Evolutionary conservation across 2,888 invertebrate genomes (phyloP).

Genomic region (Xestoiulus laeticollis): DNA sequence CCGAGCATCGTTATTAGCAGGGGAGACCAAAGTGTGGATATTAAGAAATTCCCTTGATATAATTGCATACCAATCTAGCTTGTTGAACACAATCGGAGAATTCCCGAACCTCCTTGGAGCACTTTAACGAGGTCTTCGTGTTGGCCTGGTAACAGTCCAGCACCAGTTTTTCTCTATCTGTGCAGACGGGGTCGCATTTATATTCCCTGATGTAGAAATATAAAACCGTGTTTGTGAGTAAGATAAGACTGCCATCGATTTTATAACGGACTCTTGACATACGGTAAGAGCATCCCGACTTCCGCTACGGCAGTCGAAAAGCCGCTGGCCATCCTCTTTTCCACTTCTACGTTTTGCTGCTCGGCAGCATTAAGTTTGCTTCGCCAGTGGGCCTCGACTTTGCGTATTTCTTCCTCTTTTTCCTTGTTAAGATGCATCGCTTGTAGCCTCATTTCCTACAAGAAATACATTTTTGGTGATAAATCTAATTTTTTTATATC

Average conservation of each 20-base stretch:
- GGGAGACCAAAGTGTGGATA: not conserved
- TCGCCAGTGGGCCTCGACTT: constrained; percentile 40
- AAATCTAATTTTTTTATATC: not conserved
- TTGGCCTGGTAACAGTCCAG: constrained; percentile 43
- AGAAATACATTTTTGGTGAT: not conserved
- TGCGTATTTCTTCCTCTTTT: constrained; percentile 42
- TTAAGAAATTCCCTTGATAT: not conserved
- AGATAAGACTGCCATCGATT: not conserved
- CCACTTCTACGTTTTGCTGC: not conserved
- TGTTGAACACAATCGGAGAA: constrained; percentile 45
- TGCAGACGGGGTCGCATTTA: not conserved
- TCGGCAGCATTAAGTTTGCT: constrained; percentile 42
- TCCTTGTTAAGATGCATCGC: constrained; percentile 38
- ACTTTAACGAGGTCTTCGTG: not conserved
- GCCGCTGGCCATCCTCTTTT: not conserved
- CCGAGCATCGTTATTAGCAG: not conserved
- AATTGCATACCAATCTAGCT: constrained; percentile 13
- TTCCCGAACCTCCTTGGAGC: constrained; percentile 42
- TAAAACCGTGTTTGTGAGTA: not conserved
- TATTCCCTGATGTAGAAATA: not conserved
- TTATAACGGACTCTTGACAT: not conserved
- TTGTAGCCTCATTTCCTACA: constrained; percentile 23
- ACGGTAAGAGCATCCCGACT: constrained; percentile 46
- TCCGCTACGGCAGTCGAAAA: not conserved
- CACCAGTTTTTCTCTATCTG: constrained; percentile 39